Percentiles rank a stretch among this genome's conserved stretches.
phyloP scores from a whole-genome alignment of 2,888 invertebrate genomes.

The Aphelenchoides bicaudatus region DNA sequence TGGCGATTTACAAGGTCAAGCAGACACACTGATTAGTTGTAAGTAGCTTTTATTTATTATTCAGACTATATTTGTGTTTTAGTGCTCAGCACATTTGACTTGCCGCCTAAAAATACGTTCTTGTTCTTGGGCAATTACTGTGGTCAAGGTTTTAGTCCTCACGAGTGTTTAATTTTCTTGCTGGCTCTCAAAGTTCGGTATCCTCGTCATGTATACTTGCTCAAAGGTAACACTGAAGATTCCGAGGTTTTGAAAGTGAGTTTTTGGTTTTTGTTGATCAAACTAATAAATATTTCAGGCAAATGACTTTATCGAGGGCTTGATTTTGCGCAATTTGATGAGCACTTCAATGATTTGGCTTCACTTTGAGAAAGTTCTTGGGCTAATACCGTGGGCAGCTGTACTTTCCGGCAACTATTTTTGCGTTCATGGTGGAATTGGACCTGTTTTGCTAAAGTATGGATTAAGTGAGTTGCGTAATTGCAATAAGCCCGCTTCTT shows the following conservation, averaged over 20 bases:
- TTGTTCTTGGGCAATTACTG: constrained; percentile 42
- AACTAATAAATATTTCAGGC: constrained; percentile 25
- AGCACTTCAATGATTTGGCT: constrained; percentile 23
- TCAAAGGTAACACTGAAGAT: constrained; percentile 43
- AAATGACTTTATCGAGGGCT: constrained; percentile 29
- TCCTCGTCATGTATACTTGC: constrained; percentile 36
- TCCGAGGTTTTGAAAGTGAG: constrained; percentile 34
- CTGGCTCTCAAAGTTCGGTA: constrained; percentile 36
- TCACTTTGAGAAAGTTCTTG: constrained; percentile 13
- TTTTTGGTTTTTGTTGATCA: background rate
- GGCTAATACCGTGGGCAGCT: constrained; percentile 27
- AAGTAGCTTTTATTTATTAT: no score
- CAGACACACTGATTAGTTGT: constrained; percentile 37
- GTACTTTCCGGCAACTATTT: constrained; percentile 31
- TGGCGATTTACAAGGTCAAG: constrained; percentile 43
- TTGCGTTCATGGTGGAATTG: constrained; percentile 44
- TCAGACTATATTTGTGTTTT: no score
- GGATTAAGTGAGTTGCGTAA: constrained; percentile 20
- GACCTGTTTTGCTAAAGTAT: constrained; percentile 30
- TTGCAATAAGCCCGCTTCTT: constrained; percentile 21
- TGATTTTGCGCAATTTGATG: constrained; percentile 24
- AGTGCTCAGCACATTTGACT: constrained; percentile 31
- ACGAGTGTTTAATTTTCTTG: constrained; percentile 39
- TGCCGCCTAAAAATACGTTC: constrained; percentile 32
- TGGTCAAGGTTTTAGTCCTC: constrained; percentile 39